Conservation (phyloP, 2,113 vertebrate genomes). For the Microtus pennsylvanicus region DNA sequence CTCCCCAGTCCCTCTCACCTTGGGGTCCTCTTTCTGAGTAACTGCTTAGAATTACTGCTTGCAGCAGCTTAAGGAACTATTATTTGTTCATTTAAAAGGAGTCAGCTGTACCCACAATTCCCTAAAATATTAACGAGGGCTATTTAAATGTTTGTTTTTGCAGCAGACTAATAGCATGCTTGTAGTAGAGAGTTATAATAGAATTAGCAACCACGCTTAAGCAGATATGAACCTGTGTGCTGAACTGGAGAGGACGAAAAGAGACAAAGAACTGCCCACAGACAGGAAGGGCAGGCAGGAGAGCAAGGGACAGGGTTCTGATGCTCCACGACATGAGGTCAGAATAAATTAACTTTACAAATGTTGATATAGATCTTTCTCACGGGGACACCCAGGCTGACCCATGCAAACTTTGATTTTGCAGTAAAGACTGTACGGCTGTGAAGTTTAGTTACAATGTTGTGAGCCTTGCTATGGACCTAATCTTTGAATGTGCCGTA, state of each 20-base stretch:
- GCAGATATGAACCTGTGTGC: not conserved
- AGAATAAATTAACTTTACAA: conserved; percentile 31
- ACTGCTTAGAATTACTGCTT: not conserved
- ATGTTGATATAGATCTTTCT: not conserved
- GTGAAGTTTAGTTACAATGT: not conserved
- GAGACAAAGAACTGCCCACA: not conserved
- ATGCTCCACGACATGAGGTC: not conserved
- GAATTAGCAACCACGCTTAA: not conserved
- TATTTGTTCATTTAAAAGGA: conserved; percentile 41
- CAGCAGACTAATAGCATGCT: not conserved
- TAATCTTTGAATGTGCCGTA: not conserved
- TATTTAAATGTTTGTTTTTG: conserved; percentile 44
- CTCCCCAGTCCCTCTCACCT: not conserved
- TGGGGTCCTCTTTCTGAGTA: not conserved
- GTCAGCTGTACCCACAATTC: not conserved
- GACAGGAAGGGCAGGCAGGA: no score
- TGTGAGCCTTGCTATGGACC: not conserved
- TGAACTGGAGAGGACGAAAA: not conserved
- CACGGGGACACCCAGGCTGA: not conserved
- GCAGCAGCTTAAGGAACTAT: not conserved
- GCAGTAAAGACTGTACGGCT: conserved; percentile 7
- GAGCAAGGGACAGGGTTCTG: not conserved
- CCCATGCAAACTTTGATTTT: conserved; percentile 52
- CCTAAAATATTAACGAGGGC: not conserved
- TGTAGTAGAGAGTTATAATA: not conserved